Percentiles rank a stretch among this genome's conserved stretches.
These are phyloP conservation scores for Oscheius sp. DNA, from an alignment of 2,888 invertebrate species.

Conservation along the genomic window DNA sequence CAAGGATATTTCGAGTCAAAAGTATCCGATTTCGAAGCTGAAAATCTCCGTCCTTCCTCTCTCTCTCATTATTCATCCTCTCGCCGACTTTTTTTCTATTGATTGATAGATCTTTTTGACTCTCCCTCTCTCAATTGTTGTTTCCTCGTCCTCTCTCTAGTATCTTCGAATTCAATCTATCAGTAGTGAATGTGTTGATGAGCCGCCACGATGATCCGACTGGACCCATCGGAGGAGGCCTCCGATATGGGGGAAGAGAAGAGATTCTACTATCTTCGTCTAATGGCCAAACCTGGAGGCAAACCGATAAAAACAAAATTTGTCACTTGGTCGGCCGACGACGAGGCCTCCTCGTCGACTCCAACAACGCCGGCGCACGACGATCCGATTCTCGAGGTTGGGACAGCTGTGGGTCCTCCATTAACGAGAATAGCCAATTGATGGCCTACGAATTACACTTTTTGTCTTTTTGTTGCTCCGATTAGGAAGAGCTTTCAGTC, in stretches of 20 bases:
- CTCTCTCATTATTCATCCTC: slow-evolving; percentile 20
- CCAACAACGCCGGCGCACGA: slow-evolving; percentile 70
- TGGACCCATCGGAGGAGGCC: slow-evolving; percentile 49
- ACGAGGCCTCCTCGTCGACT: slow-evolving; percentile 30
- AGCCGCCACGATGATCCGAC: slow-evolving; percentile 44
- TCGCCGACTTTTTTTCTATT: slow-evolving; percentile 15
- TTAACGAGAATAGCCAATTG: not conserved
- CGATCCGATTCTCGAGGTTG: slow-evolving; percentile 75
- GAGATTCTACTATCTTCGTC: slow-evolving; percentile 69
- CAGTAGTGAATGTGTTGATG: slow-evolving; percentile 22
- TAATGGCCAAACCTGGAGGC: slow-evolving; percentile 69
- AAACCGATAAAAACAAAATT: slow-evolving; percentile 70
- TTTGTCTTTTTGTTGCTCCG: slow-evolving; percentile 23
- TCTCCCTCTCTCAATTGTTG: not conserved
- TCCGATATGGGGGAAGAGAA: slow-evolving; percentile 61
- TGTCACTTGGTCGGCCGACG: slow-evolving; percentile 64
- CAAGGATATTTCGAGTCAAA: too few relatives aligned
- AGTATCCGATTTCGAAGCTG: too few relatives aligned
- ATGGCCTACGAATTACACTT: not conserved
- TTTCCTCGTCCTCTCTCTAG: not conserved
- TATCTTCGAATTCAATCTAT: not conserved
- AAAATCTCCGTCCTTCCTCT: not conserved
- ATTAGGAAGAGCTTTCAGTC: slow-evolving; percentile 52
- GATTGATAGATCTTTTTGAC: not conserved
- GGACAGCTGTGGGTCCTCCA: not conserved